Percentiles rank a stretch among this genome's conserved stretches.
These are phyloP conservation scores for Petaurus breviceps DNA, from an alignment of 2,113 vertebrate genomes.

Conservation along the genomic window DNA sequence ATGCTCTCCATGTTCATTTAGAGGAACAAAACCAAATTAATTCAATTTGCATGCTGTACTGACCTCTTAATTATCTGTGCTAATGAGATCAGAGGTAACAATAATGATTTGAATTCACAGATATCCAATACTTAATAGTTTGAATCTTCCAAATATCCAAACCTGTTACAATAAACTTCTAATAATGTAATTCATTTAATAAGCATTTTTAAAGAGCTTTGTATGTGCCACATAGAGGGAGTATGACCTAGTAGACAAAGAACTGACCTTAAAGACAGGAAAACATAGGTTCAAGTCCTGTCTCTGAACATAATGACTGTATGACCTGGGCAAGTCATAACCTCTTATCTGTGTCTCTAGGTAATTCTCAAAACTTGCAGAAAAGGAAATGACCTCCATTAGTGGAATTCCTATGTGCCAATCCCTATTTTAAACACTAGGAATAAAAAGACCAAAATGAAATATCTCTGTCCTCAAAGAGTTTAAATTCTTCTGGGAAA, in stretches of 20 bases:
- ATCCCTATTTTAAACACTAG: background rate
- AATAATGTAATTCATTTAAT: background rate
- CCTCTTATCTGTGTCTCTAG: background rate
- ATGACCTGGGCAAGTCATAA: no score
- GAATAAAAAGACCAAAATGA: background rate
- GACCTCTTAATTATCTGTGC: background rate
- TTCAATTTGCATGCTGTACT: background rate
- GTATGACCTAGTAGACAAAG: background rate
- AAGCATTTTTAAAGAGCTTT: background rate
- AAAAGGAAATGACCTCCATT: background rate
- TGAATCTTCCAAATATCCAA: background rate
- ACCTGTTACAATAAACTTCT: background rate
- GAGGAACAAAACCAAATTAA: background rate
- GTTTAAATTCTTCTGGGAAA: background rate
- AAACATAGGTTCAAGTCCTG: background rate
- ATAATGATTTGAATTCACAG: background rate
- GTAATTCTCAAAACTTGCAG: background rate
- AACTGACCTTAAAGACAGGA: background rate
- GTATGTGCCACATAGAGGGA: background rate
- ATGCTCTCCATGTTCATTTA: background rate
- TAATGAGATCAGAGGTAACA: conserved; percentile 23
- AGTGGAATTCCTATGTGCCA: background rate
- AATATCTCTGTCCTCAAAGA: background rate
- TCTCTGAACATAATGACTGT: no score
- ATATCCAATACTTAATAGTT: background rate